phyloP scores from a whole-genome alignment of 2,113 vertebrate genomes.

The Tamias sibiricus region DNA sequence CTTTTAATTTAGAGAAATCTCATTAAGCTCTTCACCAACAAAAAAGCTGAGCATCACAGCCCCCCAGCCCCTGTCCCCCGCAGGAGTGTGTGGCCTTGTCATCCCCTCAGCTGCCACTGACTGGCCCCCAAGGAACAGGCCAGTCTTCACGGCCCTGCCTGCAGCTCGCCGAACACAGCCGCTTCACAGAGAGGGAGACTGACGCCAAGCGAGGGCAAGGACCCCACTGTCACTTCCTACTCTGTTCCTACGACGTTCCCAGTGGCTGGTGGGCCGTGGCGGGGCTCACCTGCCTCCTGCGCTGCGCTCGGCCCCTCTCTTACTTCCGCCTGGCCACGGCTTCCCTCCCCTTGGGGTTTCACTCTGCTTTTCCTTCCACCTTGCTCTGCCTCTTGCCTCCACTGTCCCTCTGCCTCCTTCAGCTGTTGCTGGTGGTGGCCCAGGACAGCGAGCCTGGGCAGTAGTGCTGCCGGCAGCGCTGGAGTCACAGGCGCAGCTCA shows the following conservation, averaged over 20 bases:
- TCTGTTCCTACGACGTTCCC: too few species aligned
- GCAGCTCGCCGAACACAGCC: background rate
- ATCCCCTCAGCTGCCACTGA: background rate
- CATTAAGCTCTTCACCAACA: rapidly evolving
- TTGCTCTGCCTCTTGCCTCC: too few species aligned
- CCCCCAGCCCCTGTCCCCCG: too few species aligned
- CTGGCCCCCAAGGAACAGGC: background rate
- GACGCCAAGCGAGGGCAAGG: background rate
- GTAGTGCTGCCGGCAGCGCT: background rate
- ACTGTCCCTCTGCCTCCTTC: too few species aligned
- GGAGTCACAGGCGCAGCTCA: too few species aligned
- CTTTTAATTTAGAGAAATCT: background rate
- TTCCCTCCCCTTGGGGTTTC: background rate
- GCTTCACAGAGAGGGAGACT: background rate
- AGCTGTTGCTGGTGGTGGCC: rapidly evolving
- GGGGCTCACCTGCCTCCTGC: background rate
- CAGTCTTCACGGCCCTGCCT: rapidly evolving
- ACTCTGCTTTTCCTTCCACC: background rate
- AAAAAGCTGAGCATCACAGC: rapidly evolving
- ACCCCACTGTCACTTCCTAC: rapidly evolving
- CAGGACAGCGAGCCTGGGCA: rapidly evolving
- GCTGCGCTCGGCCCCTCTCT: background rate
- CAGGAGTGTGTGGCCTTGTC: too few species aligned
- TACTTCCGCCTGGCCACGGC: too few species aligned
- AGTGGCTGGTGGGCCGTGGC: too few species aligned